Evolutionary conservation across 2,113 vertebrate genomes (phyloP), one percentile per base, ranked within the genome.

Genomic region (Cranoglanis bouderius): DNA sequence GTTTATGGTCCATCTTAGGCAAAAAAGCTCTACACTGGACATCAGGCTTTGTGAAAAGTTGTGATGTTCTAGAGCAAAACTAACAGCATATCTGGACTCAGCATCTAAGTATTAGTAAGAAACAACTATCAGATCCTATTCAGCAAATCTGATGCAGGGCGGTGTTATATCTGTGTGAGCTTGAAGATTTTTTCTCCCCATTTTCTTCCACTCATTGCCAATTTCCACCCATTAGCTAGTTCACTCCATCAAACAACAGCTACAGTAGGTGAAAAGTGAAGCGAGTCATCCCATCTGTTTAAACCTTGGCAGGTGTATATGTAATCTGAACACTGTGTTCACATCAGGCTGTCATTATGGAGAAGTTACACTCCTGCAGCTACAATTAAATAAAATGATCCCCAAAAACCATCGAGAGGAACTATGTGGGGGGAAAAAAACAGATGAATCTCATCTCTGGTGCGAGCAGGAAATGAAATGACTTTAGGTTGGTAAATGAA

Each of bases 261-360:
- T 24, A n/a, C n/a, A n/a, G n/a, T n/a, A 32, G 29, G 43, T 51
- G 12, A 29, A 49, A 78, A 78, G 46, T 51, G 14, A 51, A 26
- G 74, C 4, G 19, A 77, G 40, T 46, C 74, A 78, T 53, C 46
- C 1, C 51, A 55, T 12, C n/a, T 26, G 38, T 38, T 24, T 5
- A 57, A 82, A 57, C 51, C 32, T 35, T 35, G n/a, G n/a, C 80
- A 82, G 80, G 51, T 82, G 51, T 82, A 12, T 57, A 38, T 13
- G 32, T 38, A 82, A 82, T 82, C 51, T 57, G 51, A 55, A 82
- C 51, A 55, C 32, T 35, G 16, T 53, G 80, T 57, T 82, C 80
- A 82, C 80, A 55, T 55, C 80, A 82, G 80, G 51, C 80, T 57
- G 51, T 57, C 80, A 82, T 82, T 82, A 57, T 32, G 32, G 1